Percentiles rank a stretch among this genome's conserved stretches.
Evolutionary conservation across 1,140 invertebrate species (phyloP).

Genomic region (Papilio machaon): DNA sequence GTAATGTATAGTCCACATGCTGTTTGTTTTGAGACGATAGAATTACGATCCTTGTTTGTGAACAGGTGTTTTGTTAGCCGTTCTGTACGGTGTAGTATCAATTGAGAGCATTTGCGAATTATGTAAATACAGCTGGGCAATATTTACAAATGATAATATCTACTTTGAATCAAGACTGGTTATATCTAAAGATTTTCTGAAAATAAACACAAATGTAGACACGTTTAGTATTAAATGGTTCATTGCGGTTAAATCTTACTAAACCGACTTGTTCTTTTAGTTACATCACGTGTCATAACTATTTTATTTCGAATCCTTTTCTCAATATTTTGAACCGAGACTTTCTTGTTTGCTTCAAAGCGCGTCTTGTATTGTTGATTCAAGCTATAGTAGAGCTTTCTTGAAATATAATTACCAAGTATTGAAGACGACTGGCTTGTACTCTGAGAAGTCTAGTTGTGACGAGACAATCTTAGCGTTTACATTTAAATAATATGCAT

Average conservation of each 20-base stretch:
- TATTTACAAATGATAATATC: slow-evolving; percentile 20
- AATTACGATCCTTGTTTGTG: slow-evolving; percentile 41
- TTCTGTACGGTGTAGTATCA: neutral
- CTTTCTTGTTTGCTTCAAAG: neutral
- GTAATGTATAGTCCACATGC: slow-evolving; percentile 20
- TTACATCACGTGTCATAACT: too few species aligned
- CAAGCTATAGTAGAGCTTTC: too few species aligned
- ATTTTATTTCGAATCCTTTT: neutral
- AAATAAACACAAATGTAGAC: too few species aligned
- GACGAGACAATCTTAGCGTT: neutral
- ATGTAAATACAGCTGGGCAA: neutral
- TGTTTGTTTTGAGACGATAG: slow-evolving; percentile 35
- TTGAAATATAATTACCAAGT: too few species aligned
- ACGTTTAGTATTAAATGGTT: too few species aligned
- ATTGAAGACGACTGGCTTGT: too few species aligned
- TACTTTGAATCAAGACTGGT: neutral
- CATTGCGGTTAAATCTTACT: too few species aligned
- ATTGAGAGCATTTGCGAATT: slow-evolving; percentile 1
- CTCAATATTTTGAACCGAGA: neutral
- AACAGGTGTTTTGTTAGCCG: slow-evolving; percentile 6
- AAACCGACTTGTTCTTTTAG: too few species aligned
- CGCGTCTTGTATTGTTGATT: too few species aligned
- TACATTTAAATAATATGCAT: neutral
- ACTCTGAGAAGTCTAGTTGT: neutral
- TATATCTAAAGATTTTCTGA: neutral